Evolutionary conservation across 2,113 vertebrate species (phyloP), one percentile per base, ranked within the genome.

Genomic region (Nothocercus julius): DNA sequence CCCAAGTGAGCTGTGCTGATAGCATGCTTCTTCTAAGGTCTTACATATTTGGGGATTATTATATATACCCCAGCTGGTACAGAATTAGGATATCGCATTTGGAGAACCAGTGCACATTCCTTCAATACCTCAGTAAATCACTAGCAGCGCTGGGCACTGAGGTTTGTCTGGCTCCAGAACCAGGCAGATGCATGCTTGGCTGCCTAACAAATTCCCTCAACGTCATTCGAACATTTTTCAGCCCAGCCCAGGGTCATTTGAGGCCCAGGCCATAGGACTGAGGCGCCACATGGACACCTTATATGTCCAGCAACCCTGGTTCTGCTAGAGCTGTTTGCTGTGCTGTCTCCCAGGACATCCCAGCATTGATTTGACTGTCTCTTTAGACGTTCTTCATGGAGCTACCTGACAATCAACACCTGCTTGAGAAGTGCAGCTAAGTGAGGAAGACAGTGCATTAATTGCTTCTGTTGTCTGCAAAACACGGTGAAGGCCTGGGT

Each of bases 181-280:
- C 6, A 7, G 36, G 15, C 25, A 70, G 32, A 18, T 14, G 45
- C 1, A 0, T 36, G 18, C 7, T 38, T 25, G 34, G 17, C 34
- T 73, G 18, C 49, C 3, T 1, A 7, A 11, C 0, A 0, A 28
- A 25, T 3, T 53, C 3, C 32, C 7, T 15, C 34, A 19, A 58
- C 10, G 11, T 18, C 54, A 58, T 58, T 10, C 32, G 28, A 58
- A 18, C 54, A 19, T 58, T 53, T 32, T 32, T 58, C 28, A 58
- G 54, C 15, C 54, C 17, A 24, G 21, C 44, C n/a, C n/a, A 49
- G n/a, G 13, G 16, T 15, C 49, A 19, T 58, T 58, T 32, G 28
- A 58, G 54, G 54, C 28, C 30, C 54, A 58, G 30, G 16, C 53
- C 30, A 11, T 58, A 58, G 30, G 54, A 58, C 54, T 58, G 30